Evolutionary conservation across 1,140 invertebrate genomes (phyloP), one percentile per base, ranked within the genome.

Genomic region (Zaprionus ornatus): DNA sequence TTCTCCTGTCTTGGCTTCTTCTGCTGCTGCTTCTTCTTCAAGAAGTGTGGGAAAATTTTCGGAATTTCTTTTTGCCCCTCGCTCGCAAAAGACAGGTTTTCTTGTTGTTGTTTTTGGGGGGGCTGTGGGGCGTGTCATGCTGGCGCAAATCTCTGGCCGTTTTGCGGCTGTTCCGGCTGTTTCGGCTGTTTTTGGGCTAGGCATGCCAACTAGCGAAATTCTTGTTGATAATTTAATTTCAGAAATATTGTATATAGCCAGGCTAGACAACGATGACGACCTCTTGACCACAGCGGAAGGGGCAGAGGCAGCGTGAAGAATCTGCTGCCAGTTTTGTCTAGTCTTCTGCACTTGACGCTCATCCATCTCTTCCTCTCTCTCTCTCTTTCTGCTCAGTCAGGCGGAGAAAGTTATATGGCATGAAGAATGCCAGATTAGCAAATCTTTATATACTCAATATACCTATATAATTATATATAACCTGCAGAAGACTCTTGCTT

Each of bases 211-310:
- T 88, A 87, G 84, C 76, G 84, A 90, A 87, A 90, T 87, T 88
- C 85, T 88, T 88, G 72, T 88, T 90, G 84, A 87, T 87, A 87
- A 90, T 87, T 87, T 87, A 87, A 87, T 87, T 87, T 87, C 74
- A 87, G 77, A 87, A 88, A 87, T 88, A 87, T 87, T 88, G 84
- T 84, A 68, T 90, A 79, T 81, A 79, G 70, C 66, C 72, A 57
- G 52, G 60, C 82, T 62, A 81, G 82, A 78, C 74, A 64, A 62
- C 80, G 80, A 54, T 19, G 57, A 56, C 55, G 73, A 86, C 83
- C 83, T 80, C 84, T 83, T 87, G 84, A 86, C 83, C 83, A 77
- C 52, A 23, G 60, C 40, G 32, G 37, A 29, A 15, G 15, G 40
- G 32, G n/a, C 42, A 50, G 57, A 35, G 69, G 56, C 29, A 50